Evolutionary conservation across 2,888 invertebrate genomes (phyloP), one percentile per base, ranked within the genome.

Genomic region (Pandemis heparana): DNA sequence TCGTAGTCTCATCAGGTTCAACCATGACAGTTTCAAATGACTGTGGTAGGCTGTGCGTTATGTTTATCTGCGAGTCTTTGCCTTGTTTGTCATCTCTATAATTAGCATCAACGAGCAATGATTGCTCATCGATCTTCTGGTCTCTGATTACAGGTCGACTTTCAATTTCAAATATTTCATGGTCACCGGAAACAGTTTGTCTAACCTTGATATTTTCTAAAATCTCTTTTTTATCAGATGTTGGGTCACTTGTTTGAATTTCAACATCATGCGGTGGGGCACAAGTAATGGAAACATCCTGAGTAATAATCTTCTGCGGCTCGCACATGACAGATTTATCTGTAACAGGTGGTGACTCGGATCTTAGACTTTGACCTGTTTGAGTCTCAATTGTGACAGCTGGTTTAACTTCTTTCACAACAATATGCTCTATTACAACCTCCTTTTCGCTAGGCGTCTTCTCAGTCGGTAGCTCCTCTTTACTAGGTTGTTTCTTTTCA

Each of bases 1-100:
- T 97, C 0, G 97, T 97, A 1, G 97, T 97, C 85, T 97, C 97
- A 85, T 97, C 97, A 0, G 97, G 97, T 86, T 97, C 97, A 0
- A 97, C 96, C 85, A 97, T 96, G 5, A 97, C 95, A 0, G 97
- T 97, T 88, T 97, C 97, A 82, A 97, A 97, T 0, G 97, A 95
- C 80, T 97, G 96, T 0, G 97, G 97, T 43, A 96, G 91, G 66
- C 96, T 96, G 83, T 97, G 97, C 9, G 96, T 95, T 48, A 97
- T 97, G 80, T 96, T 96, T 16, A 97, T 85, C 81, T 97, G 96
- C 0, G 97, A 96, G 69, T 96, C 95, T 83, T 95, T 95, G 18
- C 90, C 89, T 8, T 92, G 82, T 48, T 94, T 90, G 69, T 91
- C 91, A 70, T 95, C 95, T 85, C 94, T 95, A 80, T 97, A 97